phyloP scores from a whole-genome alignment of 2,113 vertebrate species.

The Silurus meridionalis region DNA sequence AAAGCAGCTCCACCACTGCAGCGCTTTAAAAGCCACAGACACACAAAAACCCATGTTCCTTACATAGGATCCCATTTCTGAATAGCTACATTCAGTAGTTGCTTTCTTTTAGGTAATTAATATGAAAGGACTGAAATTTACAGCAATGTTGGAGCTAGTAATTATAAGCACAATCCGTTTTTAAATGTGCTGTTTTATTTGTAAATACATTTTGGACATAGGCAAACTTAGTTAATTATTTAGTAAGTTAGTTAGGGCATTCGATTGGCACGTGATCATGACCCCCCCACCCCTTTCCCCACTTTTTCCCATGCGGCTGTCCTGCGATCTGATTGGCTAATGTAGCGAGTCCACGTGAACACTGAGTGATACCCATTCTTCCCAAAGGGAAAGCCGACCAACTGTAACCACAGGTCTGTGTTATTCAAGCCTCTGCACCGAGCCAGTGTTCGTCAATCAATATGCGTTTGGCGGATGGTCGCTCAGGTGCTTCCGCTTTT shows the following conservation, averaged over 20 bases:
- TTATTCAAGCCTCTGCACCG: background rate
- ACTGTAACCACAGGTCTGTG: background rate
- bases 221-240: too few relatives aligned
- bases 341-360: conserved; percentile 64
- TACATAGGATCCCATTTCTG: background rate
- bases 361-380: conserved; percentile 41
- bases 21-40: background rate
- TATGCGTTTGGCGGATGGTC: background rate
- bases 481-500: background rate
- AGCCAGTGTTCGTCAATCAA: too few relatives aligned
- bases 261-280: background rate
- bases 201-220: background rate
- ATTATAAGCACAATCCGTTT: background rate
- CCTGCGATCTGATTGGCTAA: conserved; percentile 62
- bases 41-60: background rate
- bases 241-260: background rate
- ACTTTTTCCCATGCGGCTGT: conserved; percentile 26
- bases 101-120: background rate
- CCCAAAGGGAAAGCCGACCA: background rate
- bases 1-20: background rate
- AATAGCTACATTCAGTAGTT: background rate
- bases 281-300: background rate
- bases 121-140: background rate
- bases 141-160: background rate
- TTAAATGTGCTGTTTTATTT: background rate